A percentile compares a stretch with the other conserved stretches of the same genome.
Conservation (phyloP, 1,140 invertebrate species). For the Hestina assimilis region DNA sequence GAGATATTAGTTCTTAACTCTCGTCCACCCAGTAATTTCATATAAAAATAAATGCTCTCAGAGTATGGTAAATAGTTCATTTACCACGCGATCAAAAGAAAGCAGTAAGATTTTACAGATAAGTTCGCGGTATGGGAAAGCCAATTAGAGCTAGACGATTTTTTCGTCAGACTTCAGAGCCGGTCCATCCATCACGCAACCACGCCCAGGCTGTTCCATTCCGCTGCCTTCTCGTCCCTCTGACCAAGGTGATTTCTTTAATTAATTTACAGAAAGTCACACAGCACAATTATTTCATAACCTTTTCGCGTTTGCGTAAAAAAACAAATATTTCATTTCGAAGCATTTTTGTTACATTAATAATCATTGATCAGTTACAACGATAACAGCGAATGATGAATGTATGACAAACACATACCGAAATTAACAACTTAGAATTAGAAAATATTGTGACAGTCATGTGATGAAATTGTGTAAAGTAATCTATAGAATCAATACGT, state of each 20-base stretch:
- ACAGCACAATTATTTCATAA: neutral
- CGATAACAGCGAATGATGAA: neutral
- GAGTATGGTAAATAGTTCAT: slow-evolving; percentile 1
- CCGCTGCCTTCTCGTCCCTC: slow-evolving; percentile 36
- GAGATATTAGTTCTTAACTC: too few species aligned
- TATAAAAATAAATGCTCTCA: neutral
- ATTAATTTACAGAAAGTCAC: slow-evolving; percentile 27
- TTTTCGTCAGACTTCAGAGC: slow-evolving; percentile 56
- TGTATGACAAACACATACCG: neutral
- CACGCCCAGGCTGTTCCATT: slow-evolving; percentile 56
- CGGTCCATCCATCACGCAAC: slow-evolving; percentile 56
- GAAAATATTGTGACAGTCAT: neutral
- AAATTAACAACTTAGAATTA: neutral
- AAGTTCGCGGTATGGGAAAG: slow-evolving; percentile 50
- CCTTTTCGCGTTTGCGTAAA: neutral
- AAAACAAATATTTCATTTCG: neutral
- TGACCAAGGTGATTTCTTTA: slow-evolving; percentile 25
- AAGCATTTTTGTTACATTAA: neutral
- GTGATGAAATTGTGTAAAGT: neutral
- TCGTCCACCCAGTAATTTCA: neutral
- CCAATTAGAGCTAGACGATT: slow-evolving; percentile 58
- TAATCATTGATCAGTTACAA: neutral
- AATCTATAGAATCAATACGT: slow-evolving; percentile 6
- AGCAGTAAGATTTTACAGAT: slow-evolving; percentile 14
- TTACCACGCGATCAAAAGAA: neutral